phyloP scores from a whole-genome alignment of 1,140 invertebrate species.

The fruit fly (Drosophila melanogaster) region Release_6_plus_ISO1_MT NT_033779.5:12537001-12537500 shows the following conservation, averaged over 20 bases:
- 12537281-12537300: conserved; percentile 74
- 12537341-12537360: conserved; percentile 71
- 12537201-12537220: conserved; percentile 46
- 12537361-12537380: conserved; percentile 65
- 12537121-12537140: conserved; percentile 43
- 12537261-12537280: conserved; percentile 76
- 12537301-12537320: conserved; percentile 70
- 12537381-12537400: conserved; percentile 61
- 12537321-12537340: conserved; percentile 49
- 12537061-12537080: conserved; percentile 59
- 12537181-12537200: conserved; percentile 67
- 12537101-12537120: conserved; percentile 60
- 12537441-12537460: too few relatives aligned
- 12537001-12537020: conserved; percentile 58
- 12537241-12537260: conserved; percentile 77
- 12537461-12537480: too few relatives aligned
- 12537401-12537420: conserved; percentile 39
- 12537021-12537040: conserved; percentile 66
- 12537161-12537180: conserved; percentile 23
- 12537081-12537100: conserved; percentile 37
- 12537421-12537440: conserved; percentile 56
- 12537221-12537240: conserved; percentile 51
- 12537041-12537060: conserved; percentile 51
- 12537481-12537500: too few relatives aligned
- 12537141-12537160: conserved; percentile 38